phyloP scores from a whole-genome alignment of 2,113 vertebrate species.

The Corythornis madagascariensis region DNA sequence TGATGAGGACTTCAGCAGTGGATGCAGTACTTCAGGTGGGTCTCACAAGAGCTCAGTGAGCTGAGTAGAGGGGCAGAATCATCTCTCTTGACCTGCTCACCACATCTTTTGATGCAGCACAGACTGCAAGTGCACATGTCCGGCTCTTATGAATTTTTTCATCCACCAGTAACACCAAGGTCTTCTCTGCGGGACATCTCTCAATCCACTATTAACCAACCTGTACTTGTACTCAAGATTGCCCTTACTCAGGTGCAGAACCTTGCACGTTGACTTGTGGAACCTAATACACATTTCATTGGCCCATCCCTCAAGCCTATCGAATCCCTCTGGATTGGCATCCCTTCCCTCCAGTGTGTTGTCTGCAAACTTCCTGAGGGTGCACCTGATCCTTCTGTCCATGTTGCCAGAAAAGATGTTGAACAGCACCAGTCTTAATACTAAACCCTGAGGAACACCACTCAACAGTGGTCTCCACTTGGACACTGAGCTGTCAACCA shows the following conservation, averaged over 20 bases:
- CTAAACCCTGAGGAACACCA: too few species aligned
- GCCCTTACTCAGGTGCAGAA: background rate
- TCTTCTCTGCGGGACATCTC: background rate
- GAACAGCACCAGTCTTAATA: background rate
- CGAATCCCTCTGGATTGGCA: too few species aligned
- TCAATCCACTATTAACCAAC: background rate
- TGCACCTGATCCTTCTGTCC: background rate
- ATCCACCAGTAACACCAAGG: background rate
- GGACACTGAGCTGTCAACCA: background rate
- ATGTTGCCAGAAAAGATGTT: background rate
- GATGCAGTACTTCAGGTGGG: background rate
- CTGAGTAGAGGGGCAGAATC: background rate
- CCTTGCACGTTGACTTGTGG: too few species aligned
- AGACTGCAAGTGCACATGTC: background rate
- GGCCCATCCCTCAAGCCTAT: too few species aligned
- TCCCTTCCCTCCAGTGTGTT: background rate
- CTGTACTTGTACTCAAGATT: background rate
- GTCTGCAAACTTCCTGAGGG: background rate
- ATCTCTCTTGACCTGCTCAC: background rate
- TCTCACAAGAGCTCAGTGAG: background rate
- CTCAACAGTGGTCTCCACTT: background rate
- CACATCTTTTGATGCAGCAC: background rate
- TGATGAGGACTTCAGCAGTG: background rate
- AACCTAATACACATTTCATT: too few species aligned
- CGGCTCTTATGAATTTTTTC: background rate